Conservation (phyloP, 2,113 vertebrate genomes). For the Heloderma charlesbogerti region DNA sequence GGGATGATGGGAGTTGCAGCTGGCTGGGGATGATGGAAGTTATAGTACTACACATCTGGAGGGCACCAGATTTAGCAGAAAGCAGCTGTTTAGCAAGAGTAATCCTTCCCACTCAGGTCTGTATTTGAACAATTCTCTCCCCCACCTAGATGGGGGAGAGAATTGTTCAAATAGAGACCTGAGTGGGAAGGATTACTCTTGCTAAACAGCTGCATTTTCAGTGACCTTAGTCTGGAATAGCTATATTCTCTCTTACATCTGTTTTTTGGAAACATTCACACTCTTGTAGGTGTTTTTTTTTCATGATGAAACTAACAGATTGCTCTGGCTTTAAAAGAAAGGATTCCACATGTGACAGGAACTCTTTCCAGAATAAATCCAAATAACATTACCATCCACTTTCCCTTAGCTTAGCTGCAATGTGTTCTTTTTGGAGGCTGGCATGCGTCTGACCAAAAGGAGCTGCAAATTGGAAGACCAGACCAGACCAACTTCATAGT, state of each 20-base stretch:
- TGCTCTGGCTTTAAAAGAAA: background rate
- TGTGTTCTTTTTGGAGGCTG: background rate
- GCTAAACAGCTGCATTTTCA: too few species aligned
- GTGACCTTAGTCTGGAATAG: background rate
- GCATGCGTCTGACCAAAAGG: background rate
- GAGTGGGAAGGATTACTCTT: too few species aligned
- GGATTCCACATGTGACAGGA: too few species aligned
- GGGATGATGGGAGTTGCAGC: too few species aligned
- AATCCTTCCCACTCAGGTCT: too few species aligned
- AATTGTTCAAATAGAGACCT: too few species aligned
- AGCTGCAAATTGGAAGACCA: too few species aligned
- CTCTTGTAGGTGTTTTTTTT: background rate
- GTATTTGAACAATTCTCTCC: too few species aligned
- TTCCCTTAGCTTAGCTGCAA: background rate
- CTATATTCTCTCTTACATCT: background rate
- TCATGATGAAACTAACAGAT: background rate
- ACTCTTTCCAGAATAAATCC: background rate
- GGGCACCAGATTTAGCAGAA: background rate
- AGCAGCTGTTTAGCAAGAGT: too few species aligned
- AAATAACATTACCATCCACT: background rate
- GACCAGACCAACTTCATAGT: background rate
- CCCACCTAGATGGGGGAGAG: too few species aligned
- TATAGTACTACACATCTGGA: background rate
- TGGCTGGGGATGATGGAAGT: background rate
- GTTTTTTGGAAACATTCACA: background rate